A percentile compares a stretch with the other conserved stretches of the same genome.
These are phyloP conservation scores for Percina caprodes DNA, from an alignment of 2,113 vertebrate genomes.

Conservation along the genomic window DNA sequence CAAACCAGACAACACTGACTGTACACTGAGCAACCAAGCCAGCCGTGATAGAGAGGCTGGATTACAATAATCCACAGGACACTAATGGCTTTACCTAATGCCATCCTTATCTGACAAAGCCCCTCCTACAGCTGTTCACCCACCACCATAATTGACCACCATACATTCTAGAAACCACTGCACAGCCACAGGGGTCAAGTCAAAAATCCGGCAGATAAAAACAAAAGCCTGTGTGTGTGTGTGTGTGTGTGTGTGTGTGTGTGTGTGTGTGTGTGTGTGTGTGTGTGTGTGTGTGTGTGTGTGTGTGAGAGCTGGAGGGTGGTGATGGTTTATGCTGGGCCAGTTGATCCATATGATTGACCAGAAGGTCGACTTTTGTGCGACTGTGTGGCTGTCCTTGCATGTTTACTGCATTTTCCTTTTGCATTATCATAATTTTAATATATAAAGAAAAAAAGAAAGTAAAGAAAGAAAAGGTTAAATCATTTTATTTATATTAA, in stretches of 20 bases:
- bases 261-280: conserved; percentile 21
- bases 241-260: conserved; percentile 2
- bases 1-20: conserved; percentile 53
- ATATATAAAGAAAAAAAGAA: neutral
- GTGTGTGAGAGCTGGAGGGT: neutral
- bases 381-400: neutral
- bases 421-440: neutral
- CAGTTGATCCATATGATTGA: conserved; percentile 56
- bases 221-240: neutral
- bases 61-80: conserved; percentile 83
- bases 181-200: conserved; percentile 24
- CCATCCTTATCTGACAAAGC: conserved; percentile 78
- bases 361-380: conserved; percentile 50
- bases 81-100: conserved; percentile 80
- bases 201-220: conserved; percentile 32
- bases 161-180: conserved; percentile 28
- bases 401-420: neutral
- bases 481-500: neutral
- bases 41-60: conserved; percentile 69
- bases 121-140: conserved; percentile 75
- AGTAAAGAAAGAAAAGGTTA: no score
- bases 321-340: conserved; percentile 41
- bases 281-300: neutral
- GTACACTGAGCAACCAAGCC: conserved; percentile 58
- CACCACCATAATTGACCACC: conserved; percentile 25